phyloP scores from a whole-genome alignment of 2,888 invertebrate genomes.

The Frankliniella intonsa region DNA sequence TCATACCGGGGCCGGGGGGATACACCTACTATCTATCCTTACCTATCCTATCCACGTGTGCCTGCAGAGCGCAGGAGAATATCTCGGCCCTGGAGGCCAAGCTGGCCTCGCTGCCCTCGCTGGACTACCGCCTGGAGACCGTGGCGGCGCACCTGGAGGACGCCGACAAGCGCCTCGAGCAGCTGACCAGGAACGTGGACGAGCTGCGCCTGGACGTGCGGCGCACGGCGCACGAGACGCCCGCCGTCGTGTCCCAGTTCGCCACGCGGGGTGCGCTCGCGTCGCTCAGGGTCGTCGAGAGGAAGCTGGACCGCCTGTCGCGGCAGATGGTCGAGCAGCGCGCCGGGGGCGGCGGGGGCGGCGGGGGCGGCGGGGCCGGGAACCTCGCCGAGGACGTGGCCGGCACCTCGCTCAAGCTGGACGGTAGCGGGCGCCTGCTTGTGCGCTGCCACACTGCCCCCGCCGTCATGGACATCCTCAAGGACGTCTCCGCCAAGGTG shows the following conservation, averaged over 20 bases:
- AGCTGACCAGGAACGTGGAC: conserved; percentile 33
- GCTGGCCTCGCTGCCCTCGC: conserved; percentile 43
- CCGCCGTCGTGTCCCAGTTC: conserved; percentile 45
- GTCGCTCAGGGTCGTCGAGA: conserved; percentile 45
- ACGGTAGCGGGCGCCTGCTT: conserved; percentile 39
- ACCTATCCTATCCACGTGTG: conserved; percentile 12
- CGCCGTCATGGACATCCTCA: conserved; percentile 44
- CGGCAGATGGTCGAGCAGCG: conserved; percentile 12
- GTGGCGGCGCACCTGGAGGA: conserved; percentile 35
- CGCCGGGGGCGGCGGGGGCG: conserved; percentile 26
- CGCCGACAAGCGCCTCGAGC: conserved; percentile 35
- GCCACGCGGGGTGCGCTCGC: conserved; percentile 47
- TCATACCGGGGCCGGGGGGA: too few species aligned
- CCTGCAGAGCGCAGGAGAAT: conserved; percentile 46
- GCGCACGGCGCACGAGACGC: conserved; percentile 18
- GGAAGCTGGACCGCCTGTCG: conserved; percentile 44
- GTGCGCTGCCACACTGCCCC: conserved; percentile 45
- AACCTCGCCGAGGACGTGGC: neutral
- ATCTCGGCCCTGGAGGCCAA: conserved; percentile 44
- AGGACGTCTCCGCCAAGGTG: conserved; percentile 46
- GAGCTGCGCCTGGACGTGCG: conserved; percentile 30
- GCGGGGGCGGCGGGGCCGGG: neutral
- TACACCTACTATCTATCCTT: neutral
- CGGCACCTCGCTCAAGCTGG: neutral
- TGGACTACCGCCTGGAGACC: conserved; percentile 33